These are phyloP conservation scores for Rhynchonycteris naso DNA, from an alignment of 2,797 vertebrate genomes.

Conservation along the genomic window DNA sequence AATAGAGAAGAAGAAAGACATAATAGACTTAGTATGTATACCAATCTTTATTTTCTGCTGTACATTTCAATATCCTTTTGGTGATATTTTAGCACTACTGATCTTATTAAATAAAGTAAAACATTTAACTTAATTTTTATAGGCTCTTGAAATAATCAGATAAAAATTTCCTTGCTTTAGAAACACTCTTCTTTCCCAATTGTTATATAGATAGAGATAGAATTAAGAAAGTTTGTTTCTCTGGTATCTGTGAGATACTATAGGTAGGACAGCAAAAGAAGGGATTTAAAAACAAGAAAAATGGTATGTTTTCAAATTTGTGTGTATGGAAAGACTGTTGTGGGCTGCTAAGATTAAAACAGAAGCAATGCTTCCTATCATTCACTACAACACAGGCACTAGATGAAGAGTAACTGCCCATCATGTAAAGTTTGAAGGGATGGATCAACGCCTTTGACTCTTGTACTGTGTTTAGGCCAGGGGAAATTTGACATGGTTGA, in stretches of 20 bases:
- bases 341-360: constrained; percentile 46
- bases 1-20: constrained; percentile 19
- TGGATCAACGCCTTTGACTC: background rate
- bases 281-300: constrained; percentile 47
- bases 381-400: background rate
- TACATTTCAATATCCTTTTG: constrained; percentile 52
- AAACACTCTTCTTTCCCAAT: background rate
- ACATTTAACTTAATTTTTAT: constrained; percentile 29
- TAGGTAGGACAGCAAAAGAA: background rate
- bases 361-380: constrained; percentile 17
- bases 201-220: background rate
- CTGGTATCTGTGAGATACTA: constrained; percentile 13
- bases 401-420: background rate
- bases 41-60: constrained; percentile 5
- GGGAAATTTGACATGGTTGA: constrained; percentile 41
- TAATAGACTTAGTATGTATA: background rate
- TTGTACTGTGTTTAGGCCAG: constrained; percentile 17
- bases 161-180: constrained; percentile 26
- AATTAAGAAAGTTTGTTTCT: constrained; percentile 40
- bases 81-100: constrained; percentile 22
- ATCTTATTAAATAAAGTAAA: constrained; percentile 28
- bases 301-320: background rate
- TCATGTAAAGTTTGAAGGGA: background rate
- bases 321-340: background rate
- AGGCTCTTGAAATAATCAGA: constrained; percentile 47